phyloP scores from a whole-genome alignment of 1,140 invertebrate genomes.

The Pachypeltis micranthus region DNA sequence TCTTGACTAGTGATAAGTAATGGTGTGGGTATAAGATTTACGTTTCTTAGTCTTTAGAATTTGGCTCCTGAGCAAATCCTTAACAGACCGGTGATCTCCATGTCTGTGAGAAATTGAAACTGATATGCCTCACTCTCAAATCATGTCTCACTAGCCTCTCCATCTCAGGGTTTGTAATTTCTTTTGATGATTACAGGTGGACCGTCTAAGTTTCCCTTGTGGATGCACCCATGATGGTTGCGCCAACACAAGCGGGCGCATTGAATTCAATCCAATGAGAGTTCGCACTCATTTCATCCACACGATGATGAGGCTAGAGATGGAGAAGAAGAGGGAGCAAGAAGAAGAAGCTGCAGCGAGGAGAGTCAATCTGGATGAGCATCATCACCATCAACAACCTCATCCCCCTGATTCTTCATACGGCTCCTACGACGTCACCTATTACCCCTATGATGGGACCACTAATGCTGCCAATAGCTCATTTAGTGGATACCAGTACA shows the following conservation, averaged over 20 bases:
- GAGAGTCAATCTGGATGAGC: not conserved
- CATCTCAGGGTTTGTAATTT: no score
- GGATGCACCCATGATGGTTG: conserved; percentile 91
- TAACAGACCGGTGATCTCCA: no score
- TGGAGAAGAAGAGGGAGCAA: conserved; percentile 64
- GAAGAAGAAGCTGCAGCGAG: conserved; percentile 33
- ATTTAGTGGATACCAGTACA: not conserved
- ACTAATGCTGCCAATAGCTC: not conserved
- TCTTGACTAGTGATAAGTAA: no score
- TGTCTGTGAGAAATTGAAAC: no score
- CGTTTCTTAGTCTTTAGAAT: no score
- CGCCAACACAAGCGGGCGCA: conserved; percentile 78
- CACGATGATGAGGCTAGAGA: conserved; percentile 85
- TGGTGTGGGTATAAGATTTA: no score
- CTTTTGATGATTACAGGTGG: no score
- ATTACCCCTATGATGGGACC: not conserved
- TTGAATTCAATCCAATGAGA: conserved; percentile 91
- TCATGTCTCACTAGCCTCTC: no score
- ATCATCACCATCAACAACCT: not conserved
- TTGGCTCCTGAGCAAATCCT: no score
- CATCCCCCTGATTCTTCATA: not conserved
- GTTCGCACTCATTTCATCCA: conserved; percentile 97
- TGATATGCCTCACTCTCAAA: no score
- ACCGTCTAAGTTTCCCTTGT: conserved; percentile 90
- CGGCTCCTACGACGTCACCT: not conserved